Base-by-base conservation (phyloP, 2,797 vertebrate genomes). In the Scarus forsteni region DNA sequence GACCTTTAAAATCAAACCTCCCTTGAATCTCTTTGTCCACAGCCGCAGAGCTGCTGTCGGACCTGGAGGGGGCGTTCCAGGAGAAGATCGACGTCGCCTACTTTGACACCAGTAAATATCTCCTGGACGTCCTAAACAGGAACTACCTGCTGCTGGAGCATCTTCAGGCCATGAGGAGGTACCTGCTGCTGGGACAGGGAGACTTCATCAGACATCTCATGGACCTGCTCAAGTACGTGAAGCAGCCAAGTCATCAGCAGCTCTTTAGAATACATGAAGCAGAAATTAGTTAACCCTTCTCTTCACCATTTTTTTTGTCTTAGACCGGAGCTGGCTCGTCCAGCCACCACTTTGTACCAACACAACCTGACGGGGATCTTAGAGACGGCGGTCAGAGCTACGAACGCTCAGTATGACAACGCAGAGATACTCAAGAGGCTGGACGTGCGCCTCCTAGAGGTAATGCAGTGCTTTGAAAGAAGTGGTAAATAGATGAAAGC, bases 191-290 rank as follows among this genome's bases (percentile, higher is more conserved):
- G 34, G 98, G 98, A 67, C 98, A 99, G 87, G 98, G 98, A 72
- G 98, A 99, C 89, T 99, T 99, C 85, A 98, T 99, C 88, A 89
- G 98, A 18, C 98, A 99, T 85, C 94, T 99, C 68, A 99, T 99
- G 98, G 98, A 99, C 88, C 93, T 99, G 80, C 96, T 99, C 15
- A 99, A 99, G 98, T 99, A 70, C 95, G 96, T 16, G 1, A 13
- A 19, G 5, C 11, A 42, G 4, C 11, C 10, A 10, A 35, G 4
- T 0, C 0, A 51, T 46, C 35, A 34, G 52, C 18, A 40, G 7
- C 2, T 49, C 8, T 18, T n/a, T 46, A n/a, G 46, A 18, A 3
- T 48, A n/a, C 16, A 0, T 51, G n/a, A 18, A 58, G 27, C 7
- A 36, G 0, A 5, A 38, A 12, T 43, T 27, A 43, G 13, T 12